Conservation (phyloP, 2,113 vertebrate species). For the Lynx canadensis region DNA sequence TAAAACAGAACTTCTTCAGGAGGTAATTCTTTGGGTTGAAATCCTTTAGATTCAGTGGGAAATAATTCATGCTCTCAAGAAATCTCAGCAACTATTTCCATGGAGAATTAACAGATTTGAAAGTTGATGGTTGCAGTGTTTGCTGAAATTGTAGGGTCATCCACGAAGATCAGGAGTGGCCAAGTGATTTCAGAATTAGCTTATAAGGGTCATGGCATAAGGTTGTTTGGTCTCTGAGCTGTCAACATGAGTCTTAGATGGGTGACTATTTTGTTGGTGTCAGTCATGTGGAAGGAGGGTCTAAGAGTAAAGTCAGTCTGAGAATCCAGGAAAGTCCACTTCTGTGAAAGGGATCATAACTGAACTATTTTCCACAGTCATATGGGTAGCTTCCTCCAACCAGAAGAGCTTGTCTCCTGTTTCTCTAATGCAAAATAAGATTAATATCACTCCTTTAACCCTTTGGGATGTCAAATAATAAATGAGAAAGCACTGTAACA, state of each 20-base stretch:
- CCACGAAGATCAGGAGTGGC: not conserved
- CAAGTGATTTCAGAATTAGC: not conserved
- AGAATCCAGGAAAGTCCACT: not conserved
- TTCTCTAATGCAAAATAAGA: not conserved
- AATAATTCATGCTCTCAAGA: not conserved
- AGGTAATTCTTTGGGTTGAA: not conserved
- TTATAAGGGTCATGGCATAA: not conserved
- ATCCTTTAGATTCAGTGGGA: not conserved
- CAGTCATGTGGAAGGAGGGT: not conserved
- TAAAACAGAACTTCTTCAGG: not conserved
- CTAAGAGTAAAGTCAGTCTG: not conserved
- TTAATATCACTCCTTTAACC: not conserved
- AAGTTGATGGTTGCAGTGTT: not conserved
- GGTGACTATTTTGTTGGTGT: not conserved
- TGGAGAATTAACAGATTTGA: not conserved
- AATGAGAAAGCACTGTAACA: not conserved
- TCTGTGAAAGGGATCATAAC: not conserved
- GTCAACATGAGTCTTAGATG: not conserved
- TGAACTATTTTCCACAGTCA: not conserved
- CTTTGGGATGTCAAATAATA: not conserved
- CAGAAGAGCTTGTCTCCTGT: not conserved
- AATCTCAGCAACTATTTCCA: not conserved
- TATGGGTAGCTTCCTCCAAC: not conserved
- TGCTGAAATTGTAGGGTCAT: not conserved
- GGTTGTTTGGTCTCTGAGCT: not conserved